Evolutionary conservation across 1,140 invertebrate genomes (phyloP).

Genomic region (Ips typographus): DNA sequence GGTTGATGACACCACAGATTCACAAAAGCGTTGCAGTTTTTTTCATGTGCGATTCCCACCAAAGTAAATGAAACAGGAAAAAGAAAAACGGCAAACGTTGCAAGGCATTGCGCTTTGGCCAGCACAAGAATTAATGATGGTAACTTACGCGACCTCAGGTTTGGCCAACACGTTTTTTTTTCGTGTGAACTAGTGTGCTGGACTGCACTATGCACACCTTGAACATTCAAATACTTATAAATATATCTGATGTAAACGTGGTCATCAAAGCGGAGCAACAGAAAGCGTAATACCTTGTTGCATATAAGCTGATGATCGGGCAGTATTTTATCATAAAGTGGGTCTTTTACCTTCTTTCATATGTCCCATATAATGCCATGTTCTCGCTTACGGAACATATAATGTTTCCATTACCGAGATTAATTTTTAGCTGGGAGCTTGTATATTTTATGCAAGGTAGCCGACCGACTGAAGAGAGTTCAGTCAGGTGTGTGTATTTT

Average conservation of each 20-base stretch:
- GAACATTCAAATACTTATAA: no score
- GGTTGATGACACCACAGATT: no score
- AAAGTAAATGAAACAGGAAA: no score
- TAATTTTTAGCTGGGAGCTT: background rate
- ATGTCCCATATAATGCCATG: slow-evolving; percentile 14
- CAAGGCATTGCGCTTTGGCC: no score
- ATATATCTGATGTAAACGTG: slow-evolving; percentile 12
- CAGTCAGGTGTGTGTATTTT: slow-evolving; percentile 1
- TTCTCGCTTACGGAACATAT: slow-evolving; percentile 18
- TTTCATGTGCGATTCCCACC: no score
- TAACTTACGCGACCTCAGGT: no score
- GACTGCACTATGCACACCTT: no score
- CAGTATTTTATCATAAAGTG: slow-evolving; percentile 31
- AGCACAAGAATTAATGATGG: no score
- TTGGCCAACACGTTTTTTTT: no score
- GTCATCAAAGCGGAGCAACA: background rate
- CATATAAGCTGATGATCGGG: slow-evolving; percentile 27
- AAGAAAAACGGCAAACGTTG: no score
- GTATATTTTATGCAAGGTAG: slow-evolving; percentile 1
- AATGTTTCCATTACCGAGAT: slow-evolving; percentile 8
- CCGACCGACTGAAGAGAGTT: slow-evolving; percentile 2
- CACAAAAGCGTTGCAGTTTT: no score
- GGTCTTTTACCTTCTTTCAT: slow-evolving; percentile 26
- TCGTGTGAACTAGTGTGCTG: no score
- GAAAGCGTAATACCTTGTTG: slow-evolving; percentile 4